Conservation (phyloP, 2,888 invertebrate genomes). For the Agriotes lineatus region DNA sequence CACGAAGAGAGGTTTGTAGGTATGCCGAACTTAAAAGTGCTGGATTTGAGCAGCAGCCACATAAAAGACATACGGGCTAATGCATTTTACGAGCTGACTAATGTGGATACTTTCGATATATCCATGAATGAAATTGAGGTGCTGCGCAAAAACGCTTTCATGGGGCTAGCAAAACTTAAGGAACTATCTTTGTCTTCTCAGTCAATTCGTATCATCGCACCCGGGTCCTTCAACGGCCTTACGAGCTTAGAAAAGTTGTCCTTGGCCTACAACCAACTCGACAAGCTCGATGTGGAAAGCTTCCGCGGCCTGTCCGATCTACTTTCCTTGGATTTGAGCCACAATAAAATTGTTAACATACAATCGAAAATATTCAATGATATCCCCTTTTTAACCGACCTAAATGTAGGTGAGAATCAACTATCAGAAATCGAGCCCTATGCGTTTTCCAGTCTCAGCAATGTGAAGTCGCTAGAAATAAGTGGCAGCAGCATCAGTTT, state of each 20-base stretch:
- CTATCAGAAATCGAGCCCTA: not conserved
- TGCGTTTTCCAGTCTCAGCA: not conserved
- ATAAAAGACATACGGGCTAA: slow-evolving; percentile 14
- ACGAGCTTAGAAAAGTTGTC: slow-evolving; percentile 1
- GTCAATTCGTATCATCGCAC: slow-evolving; percentile 1
- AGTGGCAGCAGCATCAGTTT: not conserved
- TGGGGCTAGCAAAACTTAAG: slow-evolving; percentile 7
- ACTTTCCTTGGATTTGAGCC: slow-evolving; percentile 17
- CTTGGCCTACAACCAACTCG: slow-evolving; percentile 17
- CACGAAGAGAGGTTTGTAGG: slow-evolving; percentile 10
- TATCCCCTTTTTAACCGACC: not conserved
- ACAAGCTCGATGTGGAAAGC: not conserved
- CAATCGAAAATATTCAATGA: not conserved
- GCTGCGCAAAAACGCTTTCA: slow-evolving; percentile 13
- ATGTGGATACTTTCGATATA: not conserved
- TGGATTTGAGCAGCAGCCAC: slow-evolving; percentile 31
- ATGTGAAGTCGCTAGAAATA: slow-evolving; percentile 5
- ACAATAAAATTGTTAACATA: not conserved
- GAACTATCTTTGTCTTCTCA: slow-evolving; percentile 15
- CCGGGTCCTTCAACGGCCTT: slow-evolving; percentile 3
- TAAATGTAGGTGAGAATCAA: not conserved
- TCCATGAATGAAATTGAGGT: not conserved
- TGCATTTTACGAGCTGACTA: slow-evolving; percentile 23
- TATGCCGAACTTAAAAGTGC: slow-evolving; percentile 19
- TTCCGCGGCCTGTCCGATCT: not conserved